Percentiles rank a stretch among this genome's conserved stretches.
Conservation (phyloP, 1,140 invertebrate genomes). For the Brachionus calyciflorus region DNA sequence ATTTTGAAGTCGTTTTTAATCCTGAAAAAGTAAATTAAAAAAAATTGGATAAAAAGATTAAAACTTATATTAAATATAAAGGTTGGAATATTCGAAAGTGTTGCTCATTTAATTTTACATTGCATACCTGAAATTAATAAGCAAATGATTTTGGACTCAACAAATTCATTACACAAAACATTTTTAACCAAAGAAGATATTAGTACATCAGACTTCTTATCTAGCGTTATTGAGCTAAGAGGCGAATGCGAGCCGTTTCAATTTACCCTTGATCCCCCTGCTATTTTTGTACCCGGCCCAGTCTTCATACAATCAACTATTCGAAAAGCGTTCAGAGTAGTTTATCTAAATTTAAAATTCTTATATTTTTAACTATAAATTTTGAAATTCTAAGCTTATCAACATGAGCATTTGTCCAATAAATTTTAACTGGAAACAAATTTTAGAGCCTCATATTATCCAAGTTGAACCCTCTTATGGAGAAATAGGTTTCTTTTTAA, state of each 20-base stretch:
- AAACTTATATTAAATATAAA: constrained; percentile 47
- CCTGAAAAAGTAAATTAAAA: neutral
- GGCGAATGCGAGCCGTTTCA: constrained; percentile 55
- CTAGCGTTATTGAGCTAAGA: constrained; percentile 57
- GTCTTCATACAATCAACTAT: constrained; percentile 54
- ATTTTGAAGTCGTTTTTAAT: constrained; percentile 44
- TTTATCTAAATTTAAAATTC: constrained; percentile 45
- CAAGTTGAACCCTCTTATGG: constrained; percentile 60
- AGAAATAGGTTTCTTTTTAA: constrained; percentile 59
- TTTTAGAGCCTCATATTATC: constrained; percentile 52
- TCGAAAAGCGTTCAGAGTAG: constrained; percentile 57
- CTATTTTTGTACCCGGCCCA: constrained; percentile 54
- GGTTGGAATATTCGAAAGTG: constrained; percentile 55
- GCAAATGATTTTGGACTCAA: constrained; percentile 35
- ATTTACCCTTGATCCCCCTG: constrained; percentile 58
- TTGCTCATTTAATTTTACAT: constrained; percentile 56
- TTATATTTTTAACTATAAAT: constrained; percentile 2
- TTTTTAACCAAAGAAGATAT: constrained; percentile 10
- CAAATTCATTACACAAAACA: neutral
- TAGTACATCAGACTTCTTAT: constrained; percentile 45
- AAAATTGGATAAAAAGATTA: neutral
- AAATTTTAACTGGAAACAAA: constrained; percentile 58
- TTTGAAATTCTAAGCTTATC: constrained; percentile 53
- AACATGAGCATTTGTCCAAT: constrained; percentile 58
- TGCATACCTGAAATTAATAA: constrained; percentile 51